Percentiles rank a stretch among this genome's conserved stretches.
phyloP scores from a whole-genome alignment of 1,140 invertebrate species.

The Hypsibius dujardini region DNA sequence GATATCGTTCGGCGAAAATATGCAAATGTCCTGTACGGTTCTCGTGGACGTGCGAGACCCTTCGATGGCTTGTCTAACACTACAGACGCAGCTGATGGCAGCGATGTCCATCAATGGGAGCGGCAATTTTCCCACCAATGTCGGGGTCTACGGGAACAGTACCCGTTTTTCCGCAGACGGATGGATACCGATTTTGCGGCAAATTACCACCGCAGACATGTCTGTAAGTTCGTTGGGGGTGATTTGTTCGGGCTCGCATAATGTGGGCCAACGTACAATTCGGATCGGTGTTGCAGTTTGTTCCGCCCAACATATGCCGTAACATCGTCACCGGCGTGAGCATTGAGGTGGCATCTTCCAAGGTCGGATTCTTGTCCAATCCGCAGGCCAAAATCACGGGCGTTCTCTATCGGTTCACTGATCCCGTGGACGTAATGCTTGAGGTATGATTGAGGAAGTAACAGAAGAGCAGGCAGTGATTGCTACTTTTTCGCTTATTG shows the following conservation, averaged over 20 bases:
- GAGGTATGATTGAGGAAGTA: not conserved
- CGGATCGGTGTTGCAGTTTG: not conserved
- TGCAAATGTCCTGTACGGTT: not conserved
- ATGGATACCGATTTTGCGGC: not conserved
- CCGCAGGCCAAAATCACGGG: constrained; percentile 38
- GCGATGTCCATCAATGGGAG: not conserved
- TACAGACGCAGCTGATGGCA: not conserved
- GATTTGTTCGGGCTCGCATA: not conserved
- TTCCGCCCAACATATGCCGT: constrained; percentile 28
- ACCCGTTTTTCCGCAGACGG: not conserved
- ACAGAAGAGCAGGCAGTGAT: not conserved
- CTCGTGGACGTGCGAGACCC: not conserved
- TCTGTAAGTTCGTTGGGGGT: not conserved
- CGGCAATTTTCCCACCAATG: not conserved
- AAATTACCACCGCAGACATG: not conserved
- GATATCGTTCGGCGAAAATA: not conserved
- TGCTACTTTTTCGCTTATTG: not conserved
- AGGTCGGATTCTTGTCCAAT: constrained; percentile 34
- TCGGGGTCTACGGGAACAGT: not conserved
- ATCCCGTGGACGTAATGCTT: constrained; percentile 24
- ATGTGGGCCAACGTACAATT: not conserved
- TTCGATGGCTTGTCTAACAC: not conserved
- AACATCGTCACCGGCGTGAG: constrained; percentile 36
- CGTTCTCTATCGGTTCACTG: constrained; percentile 32
- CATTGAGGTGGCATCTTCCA: constrained; percentile 36